These are phyloP conservation scores for Bemisia tabaci DNA, from an alignment of 1,140 invertebrate species.

Conservation along the genomic window DNA sequence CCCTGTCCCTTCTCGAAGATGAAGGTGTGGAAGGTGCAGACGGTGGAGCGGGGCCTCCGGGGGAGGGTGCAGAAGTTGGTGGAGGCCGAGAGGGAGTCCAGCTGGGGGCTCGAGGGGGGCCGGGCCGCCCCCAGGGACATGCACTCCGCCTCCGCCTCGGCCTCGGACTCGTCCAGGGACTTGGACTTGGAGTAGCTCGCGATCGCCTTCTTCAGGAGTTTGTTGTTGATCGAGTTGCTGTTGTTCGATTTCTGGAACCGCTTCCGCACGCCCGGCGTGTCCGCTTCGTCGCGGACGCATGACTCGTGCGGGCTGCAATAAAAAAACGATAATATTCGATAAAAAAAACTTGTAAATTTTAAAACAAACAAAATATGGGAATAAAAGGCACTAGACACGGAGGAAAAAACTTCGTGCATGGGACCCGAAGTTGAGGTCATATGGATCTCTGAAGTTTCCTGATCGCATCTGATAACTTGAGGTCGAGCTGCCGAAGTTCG, in stretches of 20 bases:
- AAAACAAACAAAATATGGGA: too few species aligned
- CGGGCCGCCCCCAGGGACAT: background rate
- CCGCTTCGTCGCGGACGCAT: constrained; percentile 2
- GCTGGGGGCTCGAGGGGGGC: too few species aligned
- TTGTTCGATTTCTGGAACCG: constrained; percentile 43
- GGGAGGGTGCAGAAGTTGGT: constrained; percentile 55
- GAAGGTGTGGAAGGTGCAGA: constrained; percentile 56
- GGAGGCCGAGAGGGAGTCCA: too few species aligned
- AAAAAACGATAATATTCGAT: constrained; percentile 1
- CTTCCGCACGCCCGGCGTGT: constrained; percentile 22
- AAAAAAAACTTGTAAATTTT: too few species aligned
- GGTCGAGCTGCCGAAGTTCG: too few species aligned
- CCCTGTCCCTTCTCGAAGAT: constrained; percentile 65
- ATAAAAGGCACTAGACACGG: too few species aligned
- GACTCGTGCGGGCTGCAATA: constrained; percentile 4
- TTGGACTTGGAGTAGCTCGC: constrained; percentile 32
- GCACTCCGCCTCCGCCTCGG: background rate
- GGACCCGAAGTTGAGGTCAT: too few species aligned
- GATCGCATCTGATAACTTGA: too few species aligned
- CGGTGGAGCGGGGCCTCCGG: constrained; percentile 43
- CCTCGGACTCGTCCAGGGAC: background rate
- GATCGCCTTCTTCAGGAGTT: constrained; percentile 37
- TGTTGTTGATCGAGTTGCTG: constrained; percentile 39
- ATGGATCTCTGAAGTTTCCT: too few species aligned
- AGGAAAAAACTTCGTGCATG: too few species aligned